Conservation (phyloP, 1,140 invertebrate genomes). For the Gryllus bimaculatus region DNA sequence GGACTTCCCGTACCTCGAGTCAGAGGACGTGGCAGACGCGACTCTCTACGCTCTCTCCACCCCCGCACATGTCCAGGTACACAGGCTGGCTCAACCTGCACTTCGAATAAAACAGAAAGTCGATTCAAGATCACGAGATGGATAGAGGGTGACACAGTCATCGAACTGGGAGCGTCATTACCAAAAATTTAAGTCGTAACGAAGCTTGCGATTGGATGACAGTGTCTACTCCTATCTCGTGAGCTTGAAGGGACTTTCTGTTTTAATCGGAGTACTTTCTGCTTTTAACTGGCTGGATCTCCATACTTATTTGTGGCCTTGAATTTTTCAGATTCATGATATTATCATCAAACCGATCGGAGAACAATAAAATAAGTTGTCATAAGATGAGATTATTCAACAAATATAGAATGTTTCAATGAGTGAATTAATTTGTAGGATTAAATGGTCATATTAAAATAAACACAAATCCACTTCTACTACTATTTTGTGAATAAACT, state of each 20-base stretch:
- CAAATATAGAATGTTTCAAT: too few relatives aligned
- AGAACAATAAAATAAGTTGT: not conserved
- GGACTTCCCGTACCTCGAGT: constrained; percentile 30
- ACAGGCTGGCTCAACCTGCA: too few relatives aligned
- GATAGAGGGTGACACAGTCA: not conserved
- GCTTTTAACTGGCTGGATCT: not conserved
- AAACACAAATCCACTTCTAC: too few relatives aligned
- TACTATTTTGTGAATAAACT: too few relatives aligned
- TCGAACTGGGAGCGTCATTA: not conserved
- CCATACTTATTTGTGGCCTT: not conserved
- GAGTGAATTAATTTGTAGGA: too few relatives aligned
- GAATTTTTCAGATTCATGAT: not conserved
- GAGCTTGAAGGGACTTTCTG: not conserved
- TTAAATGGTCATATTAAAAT: too few relatives aligned
- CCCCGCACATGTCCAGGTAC: constrained; percentile 15
- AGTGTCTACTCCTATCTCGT: not conserved
- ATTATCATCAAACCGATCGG: not conserved
- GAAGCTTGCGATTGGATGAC: not conserved
- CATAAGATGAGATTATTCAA: not conserved
- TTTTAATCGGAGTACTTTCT: not conserved
- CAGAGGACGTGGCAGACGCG: constrained; percentile 11
- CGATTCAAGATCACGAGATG: not conserved
- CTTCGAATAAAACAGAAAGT: not conserved
- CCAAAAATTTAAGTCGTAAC: not conserved
- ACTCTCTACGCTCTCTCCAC: constrained; percentile 2